These are phyloP conservation scores for Platyscelio sp. DNA, from an alignment of 2,888 invertebrate species.

Conservation along the genomic window DNA sequence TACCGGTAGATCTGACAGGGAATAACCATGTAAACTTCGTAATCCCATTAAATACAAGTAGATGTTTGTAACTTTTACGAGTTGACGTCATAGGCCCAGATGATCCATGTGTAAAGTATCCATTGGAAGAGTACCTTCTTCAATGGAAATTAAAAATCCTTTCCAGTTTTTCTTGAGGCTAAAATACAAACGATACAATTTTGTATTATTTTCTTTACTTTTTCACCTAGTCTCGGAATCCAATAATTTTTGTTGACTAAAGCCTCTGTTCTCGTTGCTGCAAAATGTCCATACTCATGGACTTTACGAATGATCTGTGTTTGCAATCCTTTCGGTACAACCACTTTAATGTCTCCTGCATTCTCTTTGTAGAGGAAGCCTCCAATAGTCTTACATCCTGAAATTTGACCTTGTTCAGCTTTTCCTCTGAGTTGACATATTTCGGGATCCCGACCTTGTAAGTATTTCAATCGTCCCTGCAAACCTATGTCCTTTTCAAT, in stretches of 20 bases:
- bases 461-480: not conserved
- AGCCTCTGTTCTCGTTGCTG: not conserved
- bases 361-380: not conserved
- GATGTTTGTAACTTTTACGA: not conserved
- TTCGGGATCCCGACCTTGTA: slow-evolving; percentile 22
- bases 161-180: not conserved
- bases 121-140: not conserved
- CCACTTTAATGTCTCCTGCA: not conserved
- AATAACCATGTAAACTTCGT: not conserved
- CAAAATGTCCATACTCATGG: not conserved
- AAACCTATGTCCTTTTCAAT: not conserved
- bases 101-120: too few relatives aligned
- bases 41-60: not conserved
- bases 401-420: not conserved
- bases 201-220: not conserved
- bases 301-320: not conserved
- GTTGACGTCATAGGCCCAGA: too few relatives aligned
- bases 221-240: not conserved
- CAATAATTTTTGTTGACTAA: not conserved
- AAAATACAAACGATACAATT: not conserved
- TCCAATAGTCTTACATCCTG: not conserved
- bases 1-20: too few relatives aligned
- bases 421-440: not conserved
- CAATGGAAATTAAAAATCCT: not conserved
- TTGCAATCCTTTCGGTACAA: not conserved